phyloP scores from a whole-genome alignment of 2,888 invertebrate species.

The Masnerella sp. region DNA sequence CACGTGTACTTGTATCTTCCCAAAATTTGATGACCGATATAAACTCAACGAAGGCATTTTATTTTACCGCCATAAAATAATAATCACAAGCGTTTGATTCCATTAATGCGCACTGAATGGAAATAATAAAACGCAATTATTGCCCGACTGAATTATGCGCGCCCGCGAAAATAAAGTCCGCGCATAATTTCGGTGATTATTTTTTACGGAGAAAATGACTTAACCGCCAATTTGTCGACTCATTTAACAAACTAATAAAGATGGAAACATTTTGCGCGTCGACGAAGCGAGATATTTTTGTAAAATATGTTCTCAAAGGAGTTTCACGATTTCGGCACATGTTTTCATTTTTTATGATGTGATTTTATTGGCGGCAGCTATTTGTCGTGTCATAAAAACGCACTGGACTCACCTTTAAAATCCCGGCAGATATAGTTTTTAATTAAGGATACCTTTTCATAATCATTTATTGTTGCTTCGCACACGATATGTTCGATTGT shows the following conservation, averaged over 20 bases:
- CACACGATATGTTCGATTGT: slow-evolving; percentile 51
- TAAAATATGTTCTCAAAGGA: slow-evolving; percentile 55
- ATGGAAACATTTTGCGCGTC: slow-evolving; percentile 51
- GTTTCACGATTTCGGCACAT: slow-evolving; percentile 55
- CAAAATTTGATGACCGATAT: slow-evolving; percentile 15
- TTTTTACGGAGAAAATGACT: slow-evolving; percentile 51
- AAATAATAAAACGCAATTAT: slow-evolving; percentile 34
- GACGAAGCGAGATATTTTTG: slow-evolving; percentile 41
- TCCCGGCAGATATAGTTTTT: slow-evolving; percentile 50
- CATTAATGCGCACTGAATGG: slow-evolving; percentile 8
- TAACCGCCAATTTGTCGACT: slow-evolving; percentile 47
- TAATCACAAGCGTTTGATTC: slow-evolving; percentile 26
- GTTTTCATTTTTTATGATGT: slow-evolving; percentile 60
- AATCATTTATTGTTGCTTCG: slow-evolving; percentile 52
- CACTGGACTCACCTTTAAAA: slow-evolving; percentile 44
- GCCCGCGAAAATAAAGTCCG: slow-evolving; percentile 16
- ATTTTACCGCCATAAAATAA: slow-evolving; percentile 35
- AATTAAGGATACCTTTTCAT: slow-evolving; percentile 56
- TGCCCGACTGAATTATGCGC: slow-evolving; percentile 26
- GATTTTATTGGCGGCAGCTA: slow-evolving; percentile 55
- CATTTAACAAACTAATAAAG: slow-evolving; percentile 58
- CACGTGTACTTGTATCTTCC: neutral
- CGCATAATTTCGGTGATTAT: slow-evolving; percentile 40
- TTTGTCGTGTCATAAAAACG: slow-evolving; percentile 58
- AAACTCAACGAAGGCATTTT: slow-evolving; percentile 20